Evolutionary conservation across 2,113 vertebrate genomes (phyloP), one percentile per base, ranked within the genome.

Genomic region (Corapipo altera): DNA sequence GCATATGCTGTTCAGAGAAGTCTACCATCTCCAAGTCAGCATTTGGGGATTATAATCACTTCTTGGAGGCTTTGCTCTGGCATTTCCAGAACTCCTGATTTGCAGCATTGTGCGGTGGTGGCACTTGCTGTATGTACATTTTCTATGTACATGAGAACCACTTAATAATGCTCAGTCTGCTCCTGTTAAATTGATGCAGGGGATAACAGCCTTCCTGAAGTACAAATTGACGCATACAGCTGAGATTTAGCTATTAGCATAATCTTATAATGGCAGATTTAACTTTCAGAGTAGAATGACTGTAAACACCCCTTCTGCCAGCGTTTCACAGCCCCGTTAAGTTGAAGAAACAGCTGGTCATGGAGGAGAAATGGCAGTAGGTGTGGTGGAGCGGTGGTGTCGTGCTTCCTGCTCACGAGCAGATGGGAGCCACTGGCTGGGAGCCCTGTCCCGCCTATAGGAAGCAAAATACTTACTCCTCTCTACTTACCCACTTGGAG

Each of bases 241-340:
- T 73, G 67, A 95, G 30, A 43, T 89, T 96, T 94, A 92, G 80
- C 72, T 94, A 44, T 95, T 95, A 94, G 75, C 21, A 5, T 89
- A 43, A 82, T 88, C 91, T 92, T 91, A 77, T 57, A 94, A 89
- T 82, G 35, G 89, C 77, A 93, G 82, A 91, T 88, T 85, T 85
- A 72, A 82, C 86, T 94, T 94, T 75, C 32, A n/a, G 65, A 94
- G 46, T 69, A 88, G 48, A 91, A 51, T 67, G 54, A 43, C 72
- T 88, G 89, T 48, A 87, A 91, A 76, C 81, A 66, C n/a, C 72
- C 65, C 1, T 10, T 67, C 49, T 79, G 54, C 58, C 11, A 17
- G 66, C 13, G 19, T 85, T 81, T 21, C 18, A 66, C 2, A 5
- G 26, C n/a, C 35, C 75, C 4, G 1, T 33, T 51, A 70, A 69